Percentiles rank a stretch among this genome's conserved stretches.
Conservation (phyloP, 1,140 invertebrate genomes). For the Hypsibius dujardini region DNA sequence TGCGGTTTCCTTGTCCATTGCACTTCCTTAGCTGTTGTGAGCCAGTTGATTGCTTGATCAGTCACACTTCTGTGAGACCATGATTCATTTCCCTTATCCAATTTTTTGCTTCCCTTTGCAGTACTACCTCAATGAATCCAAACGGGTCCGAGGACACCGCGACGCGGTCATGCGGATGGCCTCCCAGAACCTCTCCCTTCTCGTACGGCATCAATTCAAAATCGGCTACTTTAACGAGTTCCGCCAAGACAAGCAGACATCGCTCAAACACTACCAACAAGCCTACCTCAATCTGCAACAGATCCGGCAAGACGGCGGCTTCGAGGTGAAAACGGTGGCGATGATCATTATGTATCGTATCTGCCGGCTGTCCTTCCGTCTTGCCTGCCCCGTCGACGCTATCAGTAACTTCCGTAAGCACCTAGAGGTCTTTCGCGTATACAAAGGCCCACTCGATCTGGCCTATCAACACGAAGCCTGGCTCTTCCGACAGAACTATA, state of each 20-base stretch:
- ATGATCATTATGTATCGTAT: constrained; percentile 72
- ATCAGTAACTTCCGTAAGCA: constrained; percentile 79
- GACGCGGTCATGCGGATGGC: constrained; percentile 35
- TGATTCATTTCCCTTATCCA: no score
- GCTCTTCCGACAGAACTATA: constrained; percentile 74
- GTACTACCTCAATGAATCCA: constrained; percentile 35
- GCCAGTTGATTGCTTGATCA: no score
- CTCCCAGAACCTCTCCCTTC: constrained; percentile 23
- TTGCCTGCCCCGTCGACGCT: constrained; percentile 73
- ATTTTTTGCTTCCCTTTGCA: no score
- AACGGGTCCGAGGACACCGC: constrained; percentile 34
- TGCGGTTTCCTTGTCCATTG: no score
- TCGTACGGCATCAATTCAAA: constrained; percentile 90
- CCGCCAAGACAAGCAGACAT: constrained; percentile 65
- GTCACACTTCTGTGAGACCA: no score
- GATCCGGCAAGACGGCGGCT: constrained; percentile 61
- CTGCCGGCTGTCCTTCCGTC: constrained; percentile 65
- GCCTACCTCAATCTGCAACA: constrained; percentile 74
- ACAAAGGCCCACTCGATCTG: constrained; percentile 56
- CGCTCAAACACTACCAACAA: constrained; percentile 82
- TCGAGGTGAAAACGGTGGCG: constrained; percentile 84
- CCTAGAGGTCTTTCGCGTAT: constrained; percentile 64
- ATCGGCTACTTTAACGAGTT: constrained; percentile 88
- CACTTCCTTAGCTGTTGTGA: no score
- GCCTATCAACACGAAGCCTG: constrained; percentile 87